Base-by-base conservation (phyloP, 2,797 vertebrate species). In the Anguilla obscura region DNA sequence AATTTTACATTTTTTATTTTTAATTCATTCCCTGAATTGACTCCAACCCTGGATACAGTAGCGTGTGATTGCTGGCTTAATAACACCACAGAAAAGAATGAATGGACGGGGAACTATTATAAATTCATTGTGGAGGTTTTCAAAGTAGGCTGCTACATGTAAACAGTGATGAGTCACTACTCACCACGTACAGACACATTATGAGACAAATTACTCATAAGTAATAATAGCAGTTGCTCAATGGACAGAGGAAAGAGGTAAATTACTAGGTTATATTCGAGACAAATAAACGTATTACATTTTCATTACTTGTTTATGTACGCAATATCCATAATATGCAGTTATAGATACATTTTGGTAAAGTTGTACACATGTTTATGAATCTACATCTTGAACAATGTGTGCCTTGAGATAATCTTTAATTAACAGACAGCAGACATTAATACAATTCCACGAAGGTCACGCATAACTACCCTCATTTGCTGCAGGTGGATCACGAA, bases 41-140 rank as follows among this genome's bases (percentile, higher is more conserved):
- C 56, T 14, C 56, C 56, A 58, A 58, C 56, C 56, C 52, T 10
- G 3, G 56, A 16, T 54, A 58, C 14, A 58, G 56, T 16, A 58
- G 56, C 56, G 3, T 58, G 56, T 14, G 16, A 58, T 18, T 58
- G 56, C 56, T 16, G 21, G 56, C 16, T 58, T 58, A 82, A 33
- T 58, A 66, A 36, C 33, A 66, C 33, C 58, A 27, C 30, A 83
- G 14, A 56, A 66, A 87, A 87, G 52, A 87, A 87, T 16, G 74
- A 76, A 76, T 40, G 36, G n/a, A 33, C 12, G 16, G 33, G 56
- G 56, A 58, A 58, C 63, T 69, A n/a, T 69, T 27, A 69, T 69
- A 9, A 69, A 66, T 66, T 1, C 0, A 69, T 69, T n/a, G 5
- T 27, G 63, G 63, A 69, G 63, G 63, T 69, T 69, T 69, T 69